Base-by-base conservation (phyloP, 2,888 invertebrate species). In the Metacarcinus magister region DNA sequence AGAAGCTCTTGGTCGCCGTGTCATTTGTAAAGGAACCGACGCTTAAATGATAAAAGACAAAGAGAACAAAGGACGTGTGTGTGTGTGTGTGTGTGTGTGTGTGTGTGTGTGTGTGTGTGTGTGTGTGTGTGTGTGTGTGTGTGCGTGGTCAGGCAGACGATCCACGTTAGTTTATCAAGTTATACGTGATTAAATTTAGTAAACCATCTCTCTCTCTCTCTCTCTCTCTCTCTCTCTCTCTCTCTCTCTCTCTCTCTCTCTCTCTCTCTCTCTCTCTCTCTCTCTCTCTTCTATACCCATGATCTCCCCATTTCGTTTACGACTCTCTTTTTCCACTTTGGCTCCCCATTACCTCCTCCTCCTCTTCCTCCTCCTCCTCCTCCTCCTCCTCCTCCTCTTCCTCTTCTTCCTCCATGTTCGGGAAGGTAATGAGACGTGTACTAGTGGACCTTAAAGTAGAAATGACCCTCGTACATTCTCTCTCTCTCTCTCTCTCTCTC, bases 321-420 rank as follows among this genome's bases (percentile, higher is more conserved):
- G 46, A n/a, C 5, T 91, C 44, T n/a, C 32, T 39, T 91, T 48
- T 91, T 91, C 91, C 91, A 82, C 82, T 82, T 82, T 28, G 8
- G 0, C 32, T 82, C 82, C 32, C 82, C 13, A 28, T 82, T 32
- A 19, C 16, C 90, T 90, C 90, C 39, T 90, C 90, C 8, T 28
- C 44, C 39, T 90, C 90, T n/a, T 43, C 91, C 91, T 91, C 91
- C 43, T 91, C n/a, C 91, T 91, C 91, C 91, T 91, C 91, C 91
- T 46, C 91, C 48, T 91, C 90, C 90, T 90, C 39, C 90, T 90
- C 90, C 10, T 90, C 90, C 90, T 90, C 90, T 19, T 90, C 90
- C 39, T 23, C 90, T 32, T 39, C 28, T 16, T 44, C 90, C 28
- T 91, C 48, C 48, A n/a, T 44, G 82, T 32, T 28, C 82, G 32